These are phyloP conservation scores for Danio choprae DNA, from an alignment of 2,797 vertebrate genomes.

Conservation along the genomic window DNA sequence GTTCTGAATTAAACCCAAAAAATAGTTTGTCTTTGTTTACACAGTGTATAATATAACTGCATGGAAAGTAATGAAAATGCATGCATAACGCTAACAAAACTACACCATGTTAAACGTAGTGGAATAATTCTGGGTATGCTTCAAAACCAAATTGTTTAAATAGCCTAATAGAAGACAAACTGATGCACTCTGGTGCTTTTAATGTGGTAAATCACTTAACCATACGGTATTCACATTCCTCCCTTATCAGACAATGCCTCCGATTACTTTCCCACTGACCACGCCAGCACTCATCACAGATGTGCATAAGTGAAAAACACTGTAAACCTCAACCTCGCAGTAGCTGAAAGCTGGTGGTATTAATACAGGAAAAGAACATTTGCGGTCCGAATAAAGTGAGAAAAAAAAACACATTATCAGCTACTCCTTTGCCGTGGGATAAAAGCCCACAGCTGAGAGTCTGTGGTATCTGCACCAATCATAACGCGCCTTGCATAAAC, in stretches of 20 bases:
- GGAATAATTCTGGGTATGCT: constrained; percentile 38
- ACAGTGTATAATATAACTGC: too few relatives aligned
- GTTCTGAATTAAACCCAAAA: too few relatives aligned
- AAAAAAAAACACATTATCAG: background rate
- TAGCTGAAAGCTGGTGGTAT: background rate
- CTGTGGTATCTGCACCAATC: background rate
- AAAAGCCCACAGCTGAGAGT: constrained; percentile 8
- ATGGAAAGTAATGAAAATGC: background rate
- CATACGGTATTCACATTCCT: constrained; percentile 60
- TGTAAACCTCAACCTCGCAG: background rate
- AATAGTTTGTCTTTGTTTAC: too few relatives aligned
- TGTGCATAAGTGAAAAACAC: background rate
- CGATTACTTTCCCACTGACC: constrained; percentile 41
- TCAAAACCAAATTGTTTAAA: constrained; percentile 55
- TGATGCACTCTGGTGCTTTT: constrained; percentile 54
- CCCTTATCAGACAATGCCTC: constrained; percentile 62
- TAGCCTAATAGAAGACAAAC: constrained; percentile 50
- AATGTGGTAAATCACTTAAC: constrained; percentile 60
- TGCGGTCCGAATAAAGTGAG: background rate
- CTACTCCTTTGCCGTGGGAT: constrained; percentile 7
- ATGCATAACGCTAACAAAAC: background rate
- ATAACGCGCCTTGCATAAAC: background rate
- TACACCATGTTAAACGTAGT: background rate
- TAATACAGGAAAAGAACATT: background rate
- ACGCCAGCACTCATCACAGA: constrained; percentile 33